Base-by-base conservation (phyloP, 2,888 invertebrate genomes). In the Cryptocephalus moraei region DNA sequence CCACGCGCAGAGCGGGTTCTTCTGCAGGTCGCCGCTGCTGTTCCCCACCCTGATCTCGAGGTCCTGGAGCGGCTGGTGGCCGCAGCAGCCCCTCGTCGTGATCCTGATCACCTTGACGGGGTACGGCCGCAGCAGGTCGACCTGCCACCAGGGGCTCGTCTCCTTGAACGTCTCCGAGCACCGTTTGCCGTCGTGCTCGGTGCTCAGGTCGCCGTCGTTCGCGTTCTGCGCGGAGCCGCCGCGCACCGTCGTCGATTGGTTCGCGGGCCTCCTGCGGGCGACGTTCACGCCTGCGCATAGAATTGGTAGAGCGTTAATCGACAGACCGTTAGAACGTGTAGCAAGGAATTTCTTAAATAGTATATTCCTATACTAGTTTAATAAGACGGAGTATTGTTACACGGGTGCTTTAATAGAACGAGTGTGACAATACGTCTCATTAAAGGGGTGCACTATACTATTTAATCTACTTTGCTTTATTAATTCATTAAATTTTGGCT, bases 91-190 rank as follows among this genome's bases (percentile, higher is more conserved):
- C 64, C 86, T 77, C 0, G 91, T 91, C 9, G 91, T 89, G 43
- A 93, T 85, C 52, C 91, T 74, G 38, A 93, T 87, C 36, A 89
- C 89, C 65, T 86, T 83, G 45, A 93, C 83, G 1, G 89, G 81
- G 67, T 91, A 91, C 32, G 91, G 83, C 48, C 84, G 75, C 36
- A 93, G 75, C 41, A 93, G 74, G 67, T 93, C 91, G 8, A 92
- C 91, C 59, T 86, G 84, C 92, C 92, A 93, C 91, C 91, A 93
- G 0, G 92, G 92, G 14, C 91, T 91, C 0, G 86, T 84, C 63
- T 93, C 92, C 50, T 85, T 81, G 65, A 87, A 86, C 0, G 92
- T 93, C 73, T 92, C 91, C 0, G 91, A 88, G 68, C 93, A 93
- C 52, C 87, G 75, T 64, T 86, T 84, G 10, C 88, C 90, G 59